These are phyloP conservation scores for Canis aureus DNA, from an alignment of 2,113 vertebrate species.

Conservation along the genomic window DNA sequence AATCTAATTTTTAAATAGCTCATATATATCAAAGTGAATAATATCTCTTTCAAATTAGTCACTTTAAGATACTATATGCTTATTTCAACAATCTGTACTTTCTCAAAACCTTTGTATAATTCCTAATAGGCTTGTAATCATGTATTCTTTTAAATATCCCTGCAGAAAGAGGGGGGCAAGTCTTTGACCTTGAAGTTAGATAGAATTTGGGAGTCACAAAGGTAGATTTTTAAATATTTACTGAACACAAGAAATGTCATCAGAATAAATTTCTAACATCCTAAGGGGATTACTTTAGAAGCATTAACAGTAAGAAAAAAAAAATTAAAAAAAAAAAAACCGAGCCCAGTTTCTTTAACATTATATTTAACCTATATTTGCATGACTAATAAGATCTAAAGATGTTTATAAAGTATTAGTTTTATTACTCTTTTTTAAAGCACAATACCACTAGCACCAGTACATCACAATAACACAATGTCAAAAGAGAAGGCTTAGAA, in stretches of 20 bases:
- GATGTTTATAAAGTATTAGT: neutral
- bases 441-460: neutral
- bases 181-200: constrained; percentile 40
- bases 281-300: neutral
- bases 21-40: neutral
- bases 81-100: neutral
- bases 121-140: neutral
- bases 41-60: neutral
- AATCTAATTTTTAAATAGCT: neutral
- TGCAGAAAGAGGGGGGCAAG: neutral
- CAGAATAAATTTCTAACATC: neutral
- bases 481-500: neutral
- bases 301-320: neutral
- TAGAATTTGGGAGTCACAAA: constrained; percentile 41
- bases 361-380: neutral
- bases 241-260: neutral
- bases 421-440: neutral
- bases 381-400: neutral
- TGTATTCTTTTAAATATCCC: neutral
- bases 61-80: neutral
- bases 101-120: neutral
- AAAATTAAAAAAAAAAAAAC: too few species aligned
- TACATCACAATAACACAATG: neutral
- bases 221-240: neutral
- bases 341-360: neutral